phyloP scores from a whole-genome alignment of 2,888 invertebrate species.

The Scaptomyza cyrtandrae region DNA sequence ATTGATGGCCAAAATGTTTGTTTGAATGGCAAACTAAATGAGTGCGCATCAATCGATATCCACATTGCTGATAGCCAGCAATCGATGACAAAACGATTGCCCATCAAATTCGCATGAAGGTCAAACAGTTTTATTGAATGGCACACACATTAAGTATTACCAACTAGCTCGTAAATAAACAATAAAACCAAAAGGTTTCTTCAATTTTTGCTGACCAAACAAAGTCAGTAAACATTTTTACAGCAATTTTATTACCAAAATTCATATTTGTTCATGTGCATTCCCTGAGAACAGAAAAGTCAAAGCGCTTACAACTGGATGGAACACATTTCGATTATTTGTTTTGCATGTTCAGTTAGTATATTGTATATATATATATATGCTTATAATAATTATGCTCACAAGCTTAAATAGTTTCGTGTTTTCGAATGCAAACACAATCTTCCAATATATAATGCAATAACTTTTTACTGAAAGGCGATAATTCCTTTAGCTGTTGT shows the following conservation, averaged over 20 bases:
- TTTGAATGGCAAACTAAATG: conserved; percentile 39
- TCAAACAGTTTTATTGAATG: conserved; percentile 9
- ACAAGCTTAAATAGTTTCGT: too few relatives aligned
- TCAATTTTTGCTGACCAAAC: background rate
- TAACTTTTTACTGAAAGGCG: background rate
- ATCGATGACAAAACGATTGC: conserved; percentile 36
- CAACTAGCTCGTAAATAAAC: conserved; percentile 1
- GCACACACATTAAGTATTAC: conserved; percentile 1
- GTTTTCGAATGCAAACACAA: background rate
- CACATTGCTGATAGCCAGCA: conserved; percentile 32
- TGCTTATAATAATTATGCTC: background rate
- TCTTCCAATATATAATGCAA: background rate
- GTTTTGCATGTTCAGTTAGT: background rate
- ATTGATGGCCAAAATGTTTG: conserved; percentile 33
- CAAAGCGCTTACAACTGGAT: background rate
- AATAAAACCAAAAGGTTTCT: background rate
- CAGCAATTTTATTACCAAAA: background rate
- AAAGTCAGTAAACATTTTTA: background rate
- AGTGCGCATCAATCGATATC: conserved; percentile 41
- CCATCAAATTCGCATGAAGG: conserved; percentile 20
- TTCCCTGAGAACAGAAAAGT: background rate
- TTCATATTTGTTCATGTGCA: background rate
- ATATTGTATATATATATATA: background rate
- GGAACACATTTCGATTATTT: background rate
- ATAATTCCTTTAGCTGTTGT: background rate